Evolutionary conservation across 2,113 vertebrate genomes (phyloP), one percentile per base, ranked within the genome.

Genomic region (Ramphastos sulfuratus): DNA sequence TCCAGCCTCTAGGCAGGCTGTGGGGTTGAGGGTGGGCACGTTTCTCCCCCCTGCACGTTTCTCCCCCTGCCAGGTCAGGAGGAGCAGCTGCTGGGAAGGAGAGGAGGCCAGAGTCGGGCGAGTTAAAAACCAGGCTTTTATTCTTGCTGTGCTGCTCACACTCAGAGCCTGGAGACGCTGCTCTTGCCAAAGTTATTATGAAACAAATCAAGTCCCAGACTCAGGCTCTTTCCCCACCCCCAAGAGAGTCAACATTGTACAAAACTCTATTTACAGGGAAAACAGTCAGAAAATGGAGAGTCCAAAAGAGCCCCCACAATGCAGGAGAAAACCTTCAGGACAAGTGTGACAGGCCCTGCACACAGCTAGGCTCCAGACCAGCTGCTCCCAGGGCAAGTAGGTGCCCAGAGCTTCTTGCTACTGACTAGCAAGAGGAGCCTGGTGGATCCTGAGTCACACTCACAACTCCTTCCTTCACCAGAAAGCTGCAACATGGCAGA

Each of bases 201-300:
- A 96, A 97, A 94, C 84, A 90, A 95, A 92, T 85, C 66, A 90
- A 93, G 90, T 74, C 94, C 86, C 89, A 91, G 92, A 77, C 93
- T 86, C 90, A 25, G 88, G 6, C 84, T 90, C 89, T 66, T 74
- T 46, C 91, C 96, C 93, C 94, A 79, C 87, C 92, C 94, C 90
- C 93, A 90, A 93, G 90, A 95, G 83, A 94, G 81, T 82, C 84
- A 97, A 97, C 96, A 96, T 96, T 95, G 92, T 98, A 98, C 97
- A 98, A 98, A 97, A 98, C 96, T 96, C 18, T 98, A 98, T 98
- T 98, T 98, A 98, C 98, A 98, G 90, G 79, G 95, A 95, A 97
- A 97, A 89, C 84, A 96, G 81, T 87, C 95, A 96, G 95, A 96
- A 97, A 96, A 4, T 44, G 95, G 94, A 0, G 15, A 79, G 65